Percentiles rank a stretch among this genome's conserved stretches.
These are phyloP conservation scores for Petroica traversi DNA, from an alignment of 2,113 vertebrate species.

Conservation along the genomic window DNA sequence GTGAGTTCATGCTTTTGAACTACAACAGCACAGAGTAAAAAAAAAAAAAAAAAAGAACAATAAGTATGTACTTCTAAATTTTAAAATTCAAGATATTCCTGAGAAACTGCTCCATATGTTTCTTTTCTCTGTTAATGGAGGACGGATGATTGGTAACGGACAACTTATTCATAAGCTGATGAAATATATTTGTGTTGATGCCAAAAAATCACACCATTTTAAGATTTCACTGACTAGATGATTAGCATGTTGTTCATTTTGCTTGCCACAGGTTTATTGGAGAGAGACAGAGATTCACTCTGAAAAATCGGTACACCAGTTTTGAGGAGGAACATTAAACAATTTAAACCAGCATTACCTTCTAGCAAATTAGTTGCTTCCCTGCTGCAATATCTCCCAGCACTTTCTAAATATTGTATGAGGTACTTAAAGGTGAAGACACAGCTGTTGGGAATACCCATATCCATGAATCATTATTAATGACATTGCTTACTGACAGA, in stretches of 20 bases:
- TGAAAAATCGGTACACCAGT: constrained; percentile 16
- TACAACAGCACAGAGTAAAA: neutral
- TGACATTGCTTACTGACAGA: constrained; percentile 61
- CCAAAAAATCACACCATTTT: neutral
- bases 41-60: neutral
- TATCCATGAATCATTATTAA: constrained; percentile 74
- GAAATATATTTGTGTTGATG: neutral
- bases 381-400: constrained; percentile 67
- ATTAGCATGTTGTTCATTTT: constrained; percentile 26
- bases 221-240: neutral
- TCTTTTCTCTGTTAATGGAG: neutral
- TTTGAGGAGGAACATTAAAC: constrained; percentile 62
- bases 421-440: constrained; percentile 74
- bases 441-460: constrained; percentile 72
- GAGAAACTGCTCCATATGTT: neutral
- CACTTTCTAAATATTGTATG: constrained; percentile 75
- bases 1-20: neutral
- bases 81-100: neutral
- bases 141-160: neutral
- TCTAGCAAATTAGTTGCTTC: constrained; percentile 70
- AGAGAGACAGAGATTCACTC: neutral
- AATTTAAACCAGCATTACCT: constrained; percentile 52
- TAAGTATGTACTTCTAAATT: neutral
- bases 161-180: neutral
- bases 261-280: neutral